These are phyloP conservation scores for Pristionchus fissidentatus DNA, from an alignment of 2,888 invertebrate genomes.

Conservation along the genomic window DNA sequence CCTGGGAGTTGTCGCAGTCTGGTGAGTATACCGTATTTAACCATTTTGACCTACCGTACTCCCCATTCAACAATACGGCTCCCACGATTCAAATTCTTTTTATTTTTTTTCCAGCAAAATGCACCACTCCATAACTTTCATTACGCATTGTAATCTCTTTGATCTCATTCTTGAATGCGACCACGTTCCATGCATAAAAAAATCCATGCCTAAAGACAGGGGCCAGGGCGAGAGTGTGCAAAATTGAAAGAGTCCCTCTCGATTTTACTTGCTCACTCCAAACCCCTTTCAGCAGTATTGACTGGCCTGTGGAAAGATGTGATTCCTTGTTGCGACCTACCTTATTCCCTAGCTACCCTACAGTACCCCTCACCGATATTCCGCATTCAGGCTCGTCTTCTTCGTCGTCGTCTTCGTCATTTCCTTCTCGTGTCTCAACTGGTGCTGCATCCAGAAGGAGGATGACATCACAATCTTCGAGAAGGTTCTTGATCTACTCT, in stretches of 20 bases:
- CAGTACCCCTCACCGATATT: background rate
- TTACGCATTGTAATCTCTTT: too few species aligned
- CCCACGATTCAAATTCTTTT: background rate
- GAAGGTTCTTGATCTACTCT: slow-evolving; percentile 16
- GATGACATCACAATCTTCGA: slow-evolving; percentile 48
- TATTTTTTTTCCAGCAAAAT: background rate
- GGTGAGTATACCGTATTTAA: too few species aligned
- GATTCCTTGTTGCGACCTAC: background rate
- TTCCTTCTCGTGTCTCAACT: slow-evolving; percentile 44
- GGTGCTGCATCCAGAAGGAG: slow-evolving; percentile 35
- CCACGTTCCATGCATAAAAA: too few species aligned
- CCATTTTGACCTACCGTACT: background rate
- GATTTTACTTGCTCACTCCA: background rate
- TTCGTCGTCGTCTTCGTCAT: background rate
- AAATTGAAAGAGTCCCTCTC: too few species aligned
- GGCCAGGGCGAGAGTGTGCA: too few species aligned
- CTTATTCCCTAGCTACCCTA: background rate
- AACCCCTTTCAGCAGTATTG: too few species aligned
- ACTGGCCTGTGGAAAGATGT: too few species aligned
- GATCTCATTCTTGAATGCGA: too few species aligned
- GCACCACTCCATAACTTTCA: too few species aligned
- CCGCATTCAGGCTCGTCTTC: slow-evolving; percentile 25
- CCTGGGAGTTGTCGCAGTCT: slow-evolving; percentile 25
- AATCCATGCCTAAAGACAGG: too few species aligned
- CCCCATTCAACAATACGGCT: background rate